These are phyloP conservation scores for Papilio elwesi DNA, from an alignment of 2,888 invertebrate species.

Conservation along the genomic window DNA sequence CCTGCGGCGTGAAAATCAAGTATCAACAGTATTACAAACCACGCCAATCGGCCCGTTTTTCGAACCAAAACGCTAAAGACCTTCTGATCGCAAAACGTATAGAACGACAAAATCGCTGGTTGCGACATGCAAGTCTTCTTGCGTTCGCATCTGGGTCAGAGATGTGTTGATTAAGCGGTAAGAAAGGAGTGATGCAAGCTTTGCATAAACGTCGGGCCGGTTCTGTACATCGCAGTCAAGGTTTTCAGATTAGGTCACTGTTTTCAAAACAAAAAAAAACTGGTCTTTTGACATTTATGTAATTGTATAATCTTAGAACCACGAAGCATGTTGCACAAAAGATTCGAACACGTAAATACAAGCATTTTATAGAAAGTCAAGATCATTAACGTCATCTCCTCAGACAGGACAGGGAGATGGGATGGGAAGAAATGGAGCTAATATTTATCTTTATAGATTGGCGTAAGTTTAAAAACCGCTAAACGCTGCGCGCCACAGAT, in stretches of 20 bases:
- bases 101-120: slow-evolving; percentile 7
- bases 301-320: background rate
- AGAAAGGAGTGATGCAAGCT: slow-evolving; percentile 51
- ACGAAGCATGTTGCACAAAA: background rate
- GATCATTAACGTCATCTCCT: too few relatives aligned
- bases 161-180: slow-evolving; percentile 52
- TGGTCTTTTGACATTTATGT: slow-evolving; percentile 15
- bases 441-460: too few relatives aligned
- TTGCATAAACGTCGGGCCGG: slow-evolving; percentile 53
- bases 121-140: slow-evolving; percentile 35
- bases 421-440: too few relatives aligned
- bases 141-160: slow-evolving; percentile 48
- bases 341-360: background rate
- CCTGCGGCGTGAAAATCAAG: too few relatives aligned
- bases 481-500: too few relatives aligned
- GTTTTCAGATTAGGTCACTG: slow-evolving; percentile 54
- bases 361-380: too few relatives aligned
- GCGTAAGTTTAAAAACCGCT: too few relatives aligned
- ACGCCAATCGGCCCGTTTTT: too few relatives aligned
- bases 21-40: too few relatives aligned
- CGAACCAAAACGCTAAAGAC: too few relatives aligned
- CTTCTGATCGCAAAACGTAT: background rate
- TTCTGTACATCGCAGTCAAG: slow-evolving; percentile 54
- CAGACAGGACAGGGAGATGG: too few relatives aligned
- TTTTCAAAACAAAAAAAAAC: slow-evolving; percentile 43